phyloP scores from a whole-genome alignment of 2,888 invertebrate genomes.

The Helicoverpa assulta region DNA sequence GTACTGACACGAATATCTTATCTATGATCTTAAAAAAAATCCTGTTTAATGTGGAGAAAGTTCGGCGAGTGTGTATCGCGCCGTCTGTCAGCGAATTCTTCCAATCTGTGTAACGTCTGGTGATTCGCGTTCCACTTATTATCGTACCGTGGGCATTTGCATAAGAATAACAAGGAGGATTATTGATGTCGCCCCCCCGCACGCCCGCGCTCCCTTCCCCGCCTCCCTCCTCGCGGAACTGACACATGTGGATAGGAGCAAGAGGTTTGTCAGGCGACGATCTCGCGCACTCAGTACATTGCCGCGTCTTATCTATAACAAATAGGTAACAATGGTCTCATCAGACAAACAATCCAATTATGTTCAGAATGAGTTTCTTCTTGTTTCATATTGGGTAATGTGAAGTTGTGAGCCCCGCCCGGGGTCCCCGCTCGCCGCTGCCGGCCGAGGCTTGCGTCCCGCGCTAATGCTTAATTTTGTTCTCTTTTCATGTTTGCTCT shows the following conservation, averaged over 20 bases:
- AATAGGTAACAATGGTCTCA: not conserved
- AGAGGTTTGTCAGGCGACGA: constrained; percentile 27
- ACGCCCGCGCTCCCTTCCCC: constrained; percentile 39
- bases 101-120: constrained; percentile 88
- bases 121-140: constrained; percentile 89
- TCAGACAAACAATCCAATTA: not conserved
- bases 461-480: constrained; percentile 85
- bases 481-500: constrained; percentile 89
- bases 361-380: too few relatives aligned
- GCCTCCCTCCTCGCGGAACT: constrained; percentile 37
- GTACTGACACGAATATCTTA: not conserved
- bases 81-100: constrained; percentile 81
- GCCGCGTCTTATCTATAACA: not conserved
- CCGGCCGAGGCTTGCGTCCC: constrained; percentile 63
- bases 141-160: constrained; percentile 89
- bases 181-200: constrained; percentile 84
- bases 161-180: constrained; percentile 90
- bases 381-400: too few relatives aligned
- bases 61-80: constrained; percentile 61
- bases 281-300: not conserved
- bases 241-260: constrained; percentile 54
- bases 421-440: constrained; percentile 47
- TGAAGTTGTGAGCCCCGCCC: not conserved
- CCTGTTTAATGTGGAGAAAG: not conserved
- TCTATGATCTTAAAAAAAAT: not conserved